Evolutionary conservation across 2,888 invertebrate genomes (phyloP).

Genomic region (Drosophila prolongata): DNA sequence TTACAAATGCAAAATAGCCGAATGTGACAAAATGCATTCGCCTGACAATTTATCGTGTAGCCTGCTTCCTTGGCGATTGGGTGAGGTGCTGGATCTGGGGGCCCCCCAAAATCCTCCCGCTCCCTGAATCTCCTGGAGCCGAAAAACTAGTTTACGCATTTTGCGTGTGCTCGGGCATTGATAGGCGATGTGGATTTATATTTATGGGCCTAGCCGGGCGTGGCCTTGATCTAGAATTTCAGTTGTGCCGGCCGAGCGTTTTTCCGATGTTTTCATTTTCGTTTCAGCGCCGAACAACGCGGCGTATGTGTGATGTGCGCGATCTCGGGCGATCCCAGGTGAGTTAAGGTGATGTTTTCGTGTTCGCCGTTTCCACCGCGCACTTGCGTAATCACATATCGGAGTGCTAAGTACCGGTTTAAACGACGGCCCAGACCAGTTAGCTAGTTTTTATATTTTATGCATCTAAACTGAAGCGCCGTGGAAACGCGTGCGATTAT

Average conservation of each 20-base stretch:
- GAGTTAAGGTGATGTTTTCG: conserved; percentile 41
- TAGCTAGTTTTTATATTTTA: conserved; percentile 42
- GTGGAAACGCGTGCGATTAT: conserved; percentile 47
- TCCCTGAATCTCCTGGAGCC: conserved; percentile 19
- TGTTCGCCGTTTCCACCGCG: conserved; percentile 21
- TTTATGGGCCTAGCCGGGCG: conserved; percentile 28
- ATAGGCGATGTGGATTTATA: conserved; percentile 31
- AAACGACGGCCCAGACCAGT: conserved; percentile 36
- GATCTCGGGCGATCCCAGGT: conserved; percentile 27
- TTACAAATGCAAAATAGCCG: conserved; percentile 68
- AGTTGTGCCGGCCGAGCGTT: conserved; percentile 50
- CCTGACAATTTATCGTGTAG: conserved; percentile 64
- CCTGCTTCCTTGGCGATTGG: conserved; percentile 64
- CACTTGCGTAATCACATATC: conserved; percentile 63
- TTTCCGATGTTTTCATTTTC: conserved; percentile 74
- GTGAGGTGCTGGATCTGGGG: conserved; percentile 42
- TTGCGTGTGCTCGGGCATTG: conserved; percentile 58
- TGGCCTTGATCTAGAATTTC: conserved; percentile 82
- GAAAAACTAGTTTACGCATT: conserved; percentile 59
- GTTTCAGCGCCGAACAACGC: conserved; percentile 29
- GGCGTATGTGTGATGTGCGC: conserved; percentile 52
- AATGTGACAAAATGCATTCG: conserved; percentile 71
- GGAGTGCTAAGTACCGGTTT: conserved; percentile 74
- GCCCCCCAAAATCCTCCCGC: conserved; percentile 42
- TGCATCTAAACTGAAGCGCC: conserved; percentile 63